phyloP scores from a whole-genome alignment of 2,888 invertebrate species.

The Troides oblongomaculatus region DNA sequence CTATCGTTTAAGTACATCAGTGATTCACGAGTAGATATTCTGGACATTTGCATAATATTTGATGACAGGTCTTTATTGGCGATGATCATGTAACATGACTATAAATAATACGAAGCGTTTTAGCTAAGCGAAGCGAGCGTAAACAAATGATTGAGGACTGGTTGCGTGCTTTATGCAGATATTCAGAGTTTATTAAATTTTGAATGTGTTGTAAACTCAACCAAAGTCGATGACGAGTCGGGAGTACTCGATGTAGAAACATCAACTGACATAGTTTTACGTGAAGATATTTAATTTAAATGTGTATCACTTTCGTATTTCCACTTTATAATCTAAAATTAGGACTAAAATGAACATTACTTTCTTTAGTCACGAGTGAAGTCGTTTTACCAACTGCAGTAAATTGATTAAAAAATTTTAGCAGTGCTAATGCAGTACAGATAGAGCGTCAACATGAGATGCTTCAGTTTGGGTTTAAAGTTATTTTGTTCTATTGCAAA shows the following conservation, averaged over 20 bases:
- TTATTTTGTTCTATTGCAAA: too few species aligned
- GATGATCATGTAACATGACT: constrained; percentile 69
- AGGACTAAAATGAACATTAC: background rate
- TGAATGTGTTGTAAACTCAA: constrained; percentile 44
- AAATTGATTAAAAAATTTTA: constrained; percentile 28
- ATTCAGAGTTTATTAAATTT: constrained; percentile 47
- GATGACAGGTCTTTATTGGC: constrained; percentile 67
- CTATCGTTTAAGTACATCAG: constrained; percentile 50
- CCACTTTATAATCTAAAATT: background rate
- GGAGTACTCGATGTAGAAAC: constrained; percentile 58
- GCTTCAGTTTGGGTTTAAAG: background rate
- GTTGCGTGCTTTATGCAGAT: constrained; percentile 59
- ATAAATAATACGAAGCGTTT: constrained; percentile 69
- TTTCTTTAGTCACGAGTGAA: background rate
- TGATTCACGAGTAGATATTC: constrained; percentile 66
- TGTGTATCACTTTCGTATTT: background rate
- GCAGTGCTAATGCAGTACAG: constrained; percentile 27
- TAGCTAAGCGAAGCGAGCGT: constrained; percentile 65
- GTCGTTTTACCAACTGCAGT: constrained; percentile 32
- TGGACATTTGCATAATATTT: constrained; percentile 69
- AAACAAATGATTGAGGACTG: constrained; percentile 66
- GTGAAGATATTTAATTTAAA: background rate
- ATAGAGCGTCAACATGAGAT: constrained; percentile 5
- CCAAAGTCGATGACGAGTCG: constrained; percentile 29
- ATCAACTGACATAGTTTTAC: constrained; percentile 35